Conservation (phyloP, 30 jellyfish, hydroid and myxozoan species). For the Sanderia malayensis region DNA sequence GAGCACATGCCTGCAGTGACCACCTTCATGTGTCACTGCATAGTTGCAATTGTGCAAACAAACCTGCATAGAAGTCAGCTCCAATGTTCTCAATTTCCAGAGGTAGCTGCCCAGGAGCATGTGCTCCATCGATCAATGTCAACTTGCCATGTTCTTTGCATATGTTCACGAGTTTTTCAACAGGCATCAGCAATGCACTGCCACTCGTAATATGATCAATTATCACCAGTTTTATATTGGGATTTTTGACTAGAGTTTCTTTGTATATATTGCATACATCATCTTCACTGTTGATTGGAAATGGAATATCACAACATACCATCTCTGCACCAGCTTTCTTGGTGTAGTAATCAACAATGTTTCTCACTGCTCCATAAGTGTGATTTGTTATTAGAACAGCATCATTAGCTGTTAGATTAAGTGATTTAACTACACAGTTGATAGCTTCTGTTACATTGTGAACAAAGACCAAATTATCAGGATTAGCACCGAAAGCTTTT, state of each 20-base stretch:
- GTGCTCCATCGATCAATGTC: conserved; percentile 96
- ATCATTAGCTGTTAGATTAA: conserved; percentile 22
- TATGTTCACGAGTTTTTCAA: conserved; percentile 52
- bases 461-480: conserved; percentile 70
- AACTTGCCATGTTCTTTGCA: conserved; percentile 76
- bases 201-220: conserved; percentile 95
- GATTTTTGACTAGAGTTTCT: conserved; percentile 30
- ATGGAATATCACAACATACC: conserved; percentile 44
- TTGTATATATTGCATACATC: conserved; percentile 52
- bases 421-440: conserved; percentile 44
- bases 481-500: conserved; percentile 76
- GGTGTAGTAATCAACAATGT: conserved; percentile 66
- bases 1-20: too few species aligned
- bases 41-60: too few species aligned
- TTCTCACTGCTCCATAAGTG: conserved; percentile 78
- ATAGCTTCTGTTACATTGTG: conserved; percentile 89
- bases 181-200: conserved; percentile 82
- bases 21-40: too few species aligned
- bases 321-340: conserved; percentile 57
- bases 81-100: conserved; percentile 70
- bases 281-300: conserved; percentile 71
- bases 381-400: conserved; percentile 72
- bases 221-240: conserved; percentile 69
- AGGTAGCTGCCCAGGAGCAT: conserved; percentile 98
- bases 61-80: conserved; percentile 91